Percentiles rank a stretch among this genome's conserved stretches.
Evolutionary conservation across 2,888 invertebrate genomes (phyloP).

Genomic region (Agrochola litura): DNA sequence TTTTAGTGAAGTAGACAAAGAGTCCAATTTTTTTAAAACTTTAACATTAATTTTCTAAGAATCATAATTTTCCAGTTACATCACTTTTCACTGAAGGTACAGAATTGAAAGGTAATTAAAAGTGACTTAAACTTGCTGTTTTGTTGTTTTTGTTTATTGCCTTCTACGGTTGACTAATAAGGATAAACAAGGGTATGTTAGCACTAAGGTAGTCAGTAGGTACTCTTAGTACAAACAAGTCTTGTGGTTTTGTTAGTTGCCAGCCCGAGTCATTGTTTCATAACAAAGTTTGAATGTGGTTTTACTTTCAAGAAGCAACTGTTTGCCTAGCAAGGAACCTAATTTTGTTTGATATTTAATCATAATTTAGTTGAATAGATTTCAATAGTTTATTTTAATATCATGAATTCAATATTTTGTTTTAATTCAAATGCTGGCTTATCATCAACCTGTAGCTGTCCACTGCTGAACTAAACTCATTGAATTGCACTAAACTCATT

Average conservation of each 20-base stretch:
- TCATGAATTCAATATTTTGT: background rate
- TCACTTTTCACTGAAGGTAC: no score
- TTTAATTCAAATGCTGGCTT: background rate
- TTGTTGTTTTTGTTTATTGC: background rate
- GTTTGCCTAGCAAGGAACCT: background rate
- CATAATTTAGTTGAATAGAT: background rate
- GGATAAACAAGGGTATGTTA: background rate
- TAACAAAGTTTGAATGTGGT: slow-evolving; percentile 11
- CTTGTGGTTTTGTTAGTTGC: slow-evolving; percentile 6
- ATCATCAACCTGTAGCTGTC: background rate
- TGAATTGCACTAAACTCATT: background rate
- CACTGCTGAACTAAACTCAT: background rate
- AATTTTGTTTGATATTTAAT: background rate
- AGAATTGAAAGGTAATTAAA: background rate
- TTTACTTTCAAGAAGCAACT: background rate
- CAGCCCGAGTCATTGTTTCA: slow-evolving; percentile 3
- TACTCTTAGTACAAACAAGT: background rate
- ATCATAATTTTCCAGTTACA: no score
- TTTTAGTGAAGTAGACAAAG: no score
- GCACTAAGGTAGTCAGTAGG: background rate
- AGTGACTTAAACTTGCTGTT: background rate
- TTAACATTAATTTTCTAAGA: no score
- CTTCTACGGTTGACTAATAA: background rate
- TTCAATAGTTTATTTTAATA: background rate
- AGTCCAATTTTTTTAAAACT: no score